Base-by-base conservation (phyloP, 2,888 invertebrate genomes). In the Drosophila seclusa region DNA sequence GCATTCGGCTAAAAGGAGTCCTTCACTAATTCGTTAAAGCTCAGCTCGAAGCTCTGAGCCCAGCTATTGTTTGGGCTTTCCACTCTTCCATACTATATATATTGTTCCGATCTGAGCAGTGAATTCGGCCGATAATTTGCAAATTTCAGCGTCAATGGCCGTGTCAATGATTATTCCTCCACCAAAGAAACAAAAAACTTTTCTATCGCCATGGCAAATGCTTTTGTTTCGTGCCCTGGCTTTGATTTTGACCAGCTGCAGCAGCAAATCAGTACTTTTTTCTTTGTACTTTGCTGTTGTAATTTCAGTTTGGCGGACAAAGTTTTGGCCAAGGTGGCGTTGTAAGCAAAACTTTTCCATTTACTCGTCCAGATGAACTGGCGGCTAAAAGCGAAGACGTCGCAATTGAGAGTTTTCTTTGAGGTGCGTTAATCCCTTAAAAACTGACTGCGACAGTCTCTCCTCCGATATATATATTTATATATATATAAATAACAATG, bases 111-210 rank as follows among this genome's bases (percentile, higher is more conserved):
- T 45, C 45, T 38, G 36, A 18, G 27, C 27, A 24, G 71, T 38
- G 54, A 78, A 65, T 54, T 63, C 57, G 67, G 57, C 79, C 81
- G 89, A 87, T 90, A 90, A 90, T 88, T 89, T 88, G 89, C 83
- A 87, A 90, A 89, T 90, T 79, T 78, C 67, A 70, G 80, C 80
- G 87, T 87, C 83, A 86, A 87, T 90, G 79, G 84, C 89, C 77
- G 77, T 83, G 89, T 85, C 89, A 87, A 89, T 83, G 83, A 82
- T 83, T 80, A 83, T 83, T 21, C 74, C 77, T 50, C 32, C 13
- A 29, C 29, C 38, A 29, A 55, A 38, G 21, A 50, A n/a, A 62
- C 65, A 50, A 66, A 83, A 84, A 84, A 87, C 68, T 89, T 89
- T 86, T 75, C 66, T 58, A 64, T 57, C 70, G 65, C 65, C 68